phyloP scores from a whole-genome alignment of 2,888 invertebrate genomes.

The Strigamia transsilvanica region DNA sequence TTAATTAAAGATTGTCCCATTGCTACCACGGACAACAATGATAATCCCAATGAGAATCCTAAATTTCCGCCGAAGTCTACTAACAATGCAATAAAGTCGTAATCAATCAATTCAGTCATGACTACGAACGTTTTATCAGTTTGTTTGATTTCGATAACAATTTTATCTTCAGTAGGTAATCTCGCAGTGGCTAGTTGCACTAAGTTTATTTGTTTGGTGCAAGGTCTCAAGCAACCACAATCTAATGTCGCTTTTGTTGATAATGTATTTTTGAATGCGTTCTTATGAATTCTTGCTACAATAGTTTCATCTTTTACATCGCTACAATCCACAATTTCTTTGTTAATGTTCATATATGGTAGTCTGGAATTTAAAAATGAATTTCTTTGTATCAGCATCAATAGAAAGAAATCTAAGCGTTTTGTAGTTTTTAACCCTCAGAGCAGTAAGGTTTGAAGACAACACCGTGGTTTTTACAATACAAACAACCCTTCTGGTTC shows the following conservation, averaged over 20 bases:
- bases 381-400: too few species aligned
- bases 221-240: background rate
- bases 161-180: background rate
- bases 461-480: too few species aligned
- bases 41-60: too few species aligned
- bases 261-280: background rate
- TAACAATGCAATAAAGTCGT: background rate
- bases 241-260: background rate
- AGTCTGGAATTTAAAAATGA: background rate
- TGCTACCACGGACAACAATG: background rate
- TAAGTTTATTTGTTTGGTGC: background rate
- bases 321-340: background rate
- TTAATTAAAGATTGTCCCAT: background rate
- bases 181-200: background rate
- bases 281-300: background rate
- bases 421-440: too few species aligned
- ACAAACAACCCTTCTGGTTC: too few species aligned
- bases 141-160: background rate
- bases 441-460: too few species aligned
- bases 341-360: background rate
- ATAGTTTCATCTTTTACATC: background rate
- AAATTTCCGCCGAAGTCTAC: background rate
- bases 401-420: too few species aligned
- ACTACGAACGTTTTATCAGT: background rate
- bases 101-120: background rate